Evolutionary conservation across 2,113 vertebrate genomes (phyloP), one percentile per base, ranked within the genome.

Genomic region (Gallinago media): DNA sequence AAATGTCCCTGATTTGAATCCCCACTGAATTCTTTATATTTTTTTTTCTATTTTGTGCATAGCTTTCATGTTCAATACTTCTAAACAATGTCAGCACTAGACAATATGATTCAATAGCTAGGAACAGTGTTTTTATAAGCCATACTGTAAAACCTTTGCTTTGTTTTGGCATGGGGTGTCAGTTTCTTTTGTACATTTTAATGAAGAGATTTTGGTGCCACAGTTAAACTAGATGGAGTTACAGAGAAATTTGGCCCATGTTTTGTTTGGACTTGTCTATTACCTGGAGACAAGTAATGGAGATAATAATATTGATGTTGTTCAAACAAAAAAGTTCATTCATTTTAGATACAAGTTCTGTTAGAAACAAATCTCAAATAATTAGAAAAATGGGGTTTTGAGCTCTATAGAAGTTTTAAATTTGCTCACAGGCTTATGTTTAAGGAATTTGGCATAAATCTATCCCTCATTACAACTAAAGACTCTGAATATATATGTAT

Each of bases 1-100:
- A 38, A 40, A 21, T 58, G 66, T 4, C 3, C 31, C 2, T 46
- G 59, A 63, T 68, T 79, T 6, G 40, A 81, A 71, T 36, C 7
- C 5, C 5, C 2, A 52, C 3, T 7, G 0, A 80, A 61, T 76
- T 61, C 4, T 15, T 74, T 40, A 68, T 3, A 25, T 1, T 31
- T 12, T 4, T 11, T 15, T 52, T 40, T 15, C 9, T 36, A 5
- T 36, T 68, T 10, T 61, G 4, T 15, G 1, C 63, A 8, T 18
- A 31, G 1, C 8, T 90, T 77, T 54, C 49, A 36, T 1, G 0
- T 62, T 54, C 11, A 40, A 4, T 44, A 4, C 0, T 71, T 78
- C 68, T 50, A 79, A 91, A 77, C 3, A 15, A 3, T 23, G 12
- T 65, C 47, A 79, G 9, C 2, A 3, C 7, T 59, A 63, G 20